Evolutionary conservation across 2,888 invertebrate species (phyloP), one percentile per base, ranked within the genome.

Genomic region (Ectemnius continuus): DNA sequence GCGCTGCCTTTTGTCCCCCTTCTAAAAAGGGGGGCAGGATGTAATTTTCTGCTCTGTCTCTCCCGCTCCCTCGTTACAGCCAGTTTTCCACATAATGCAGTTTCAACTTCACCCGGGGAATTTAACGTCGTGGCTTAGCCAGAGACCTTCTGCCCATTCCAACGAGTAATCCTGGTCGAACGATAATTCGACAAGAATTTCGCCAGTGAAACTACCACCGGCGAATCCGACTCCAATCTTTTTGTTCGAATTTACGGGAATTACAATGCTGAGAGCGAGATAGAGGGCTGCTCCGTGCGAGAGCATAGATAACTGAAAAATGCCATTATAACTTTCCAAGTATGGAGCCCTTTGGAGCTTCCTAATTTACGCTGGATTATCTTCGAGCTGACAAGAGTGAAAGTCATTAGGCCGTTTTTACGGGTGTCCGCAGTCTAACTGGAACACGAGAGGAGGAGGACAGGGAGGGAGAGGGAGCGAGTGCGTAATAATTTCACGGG

Each of bases 401-500:
- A 36, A 36, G 36, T 36, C 36, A 36, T 36, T 36, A 36, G 36
- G 36, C 36, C 36, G 36, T 36, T 36, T 36, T 36, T 36, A 36
- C 36, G 36, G 8, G 36, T 11, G 36, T 11, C 1, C 36, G 36
- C 36, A 36, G 36, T 36, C 36, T 36, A 36, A 36, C 36, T 36
- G 36, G 36, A 36, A 36, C 36, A 36, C 36, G 36, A 6, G 36
- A 36, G 6, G 36, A 6, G 36, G 36, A 6, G 6, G 5, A 36
- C 36, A 8, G 8, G 8, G 8, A 36, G 36, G 8, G 36, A 11
- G 28, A 5, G 8, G 18, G 23, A 8, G 14, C n/a, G 16, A 46
- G 47, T 52, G n/a, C 60, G 14, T 26, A 23, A 66, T 66, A 62
- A 70, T 70, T 70, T 61, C 56, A 36, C 47, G 11, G 14, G 73